Conservation (phyloP, 92 coral and sea anemone species). For the Isaurus tuberculatus region DNA sequence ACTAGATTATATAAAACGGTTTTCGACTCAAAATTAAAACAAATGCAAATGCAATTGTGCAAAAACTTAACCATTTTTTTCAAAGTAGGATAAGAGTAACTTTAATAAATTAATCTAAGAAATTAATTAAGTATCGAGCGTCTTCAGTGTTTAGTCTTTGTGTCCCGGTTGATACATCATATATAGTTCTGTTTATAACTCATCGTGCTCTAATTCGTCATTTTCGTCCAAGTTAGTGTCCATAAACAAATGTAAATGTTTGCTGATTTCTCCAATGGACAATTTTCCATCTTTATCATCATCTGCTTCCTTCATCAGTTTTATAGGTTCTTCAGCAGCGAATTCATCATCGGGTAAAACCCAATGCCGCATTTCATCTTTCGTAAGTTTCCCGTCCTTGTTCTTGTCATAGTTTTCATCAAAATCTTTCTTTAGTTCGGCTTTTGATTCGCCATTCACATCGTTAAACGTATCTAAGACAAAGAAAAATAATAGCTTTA, state of each 20-base stretch:
- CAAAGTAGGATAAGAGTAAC: too few species aligned
- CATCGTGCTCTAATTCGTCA: slow-evolving; percentile 70
- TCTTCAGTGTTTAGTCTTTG: background rate
- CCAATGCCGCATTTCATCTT: slow-evolving; percentile 77
- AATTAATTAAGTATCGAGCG: background rate
- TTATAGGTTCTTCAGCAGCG: slow-evolving; percentile 81
- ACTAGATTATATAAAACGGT: too few species aligned
- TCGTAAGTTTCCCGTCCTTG: slow-evolving; percentile 78
- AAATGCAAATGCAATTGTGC: too few species aligned
- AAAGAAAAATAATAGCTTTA: background rate
- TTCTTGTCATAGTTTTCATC: slow-evolving; percentile 71
- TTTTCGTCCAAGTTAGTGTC: slow-evolving; percentile 61
- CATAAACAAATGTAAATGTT: slow-evolving; percentile 74
- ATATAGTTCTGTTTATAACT: slow-evolving; percentile 57
- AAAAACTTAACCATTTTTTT: too few species aligned
- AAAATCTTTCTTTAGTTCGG: slow-evolving; percentile 85
- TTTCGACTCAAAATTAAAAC: too few species aligned
- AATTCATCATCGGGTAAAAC: slow-evolving; percentile 89
- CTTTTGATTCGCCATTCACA: slow-evolving; percentile 76
- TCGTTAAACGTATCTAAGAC: slow-evolving; percentile 78
- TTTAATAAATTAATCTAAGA: background rate
- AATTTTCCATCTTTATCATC: slow-evolving; percentile 87
- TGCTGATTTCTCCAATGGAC: slow-evolving; percentile 84
- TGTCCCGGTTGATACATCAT: background rate
- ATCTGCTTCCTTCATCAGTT: slow-evolving; percentile 85